Evolutionary conservation across 2,113 vertebrate species (phyloP).

Genomic region (Protobothrops mucrosquamatus): DNA sequence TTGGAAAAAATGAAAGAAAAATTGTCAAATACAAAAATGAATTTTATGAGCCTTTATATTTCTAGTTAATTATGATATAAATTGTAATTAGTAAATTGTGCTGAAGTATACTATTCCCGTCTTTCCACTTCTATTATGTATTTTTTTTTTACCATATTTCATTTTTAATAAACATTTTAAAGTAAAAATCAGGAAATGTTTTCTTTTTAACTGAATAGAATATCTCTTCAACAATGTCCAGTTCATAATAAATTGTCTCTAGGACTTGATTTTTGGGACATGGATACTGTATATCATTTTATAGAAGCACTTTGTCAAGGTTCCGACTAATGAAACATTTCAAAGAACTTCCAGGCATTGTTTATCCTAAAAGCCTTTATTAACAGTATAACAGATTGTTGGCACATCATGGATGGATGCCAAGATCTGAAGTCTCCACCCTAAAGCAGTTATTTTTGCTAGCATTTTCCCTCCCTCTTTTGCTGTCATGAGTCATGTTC

Average conservation of each 20-base stretch:
- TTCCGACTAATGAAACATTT: too few relatives aligned
- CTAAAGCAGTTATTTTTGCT: too few relatives aligned
- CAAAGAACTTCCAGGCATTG: too few relatives aligned
- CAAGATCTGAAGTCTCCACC: too few relatives aligned
- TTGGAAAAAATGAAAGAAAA: background rate
- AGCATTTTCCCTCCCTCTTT: too few relatives aligned
- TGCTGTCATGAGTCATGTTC: too few relatives aligned
- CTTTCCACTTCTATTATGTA: conserved; percentile 18
- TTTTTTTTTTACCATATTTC: conserved; percentile 29
- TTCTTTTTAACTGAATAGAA: conserved; percentile 39
- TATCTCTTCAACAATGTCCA: conserved; percentile 42
- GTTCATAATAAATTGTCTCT: conserved; percentile 62
- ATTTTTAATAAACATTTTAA: conserved; percentile 39
- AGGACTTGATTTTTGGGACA: conserved; percentile 24
- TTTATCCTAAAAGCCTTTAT: too few relatives aligned
- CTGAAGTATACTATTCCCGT: background rate
- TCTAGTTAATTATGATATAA: background rate
- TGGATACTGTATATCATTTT: background rate
- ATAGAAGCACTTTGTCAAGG: background rate
- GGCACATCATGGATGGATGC: too few relatives aligned
- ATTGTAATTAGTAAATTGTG: background rate
- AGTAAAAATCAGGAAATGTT: conserved; percentile 49
- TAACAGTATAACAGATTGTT: too few relatives aligned
- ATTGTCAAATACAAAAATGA: background rate
- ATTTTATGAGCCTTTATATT: background rate